These are phyloP conservation scores for Morelia viridis DNA, from an alignment of 2,797 vertebrate species.

Conservation along the genomic window DNA sequence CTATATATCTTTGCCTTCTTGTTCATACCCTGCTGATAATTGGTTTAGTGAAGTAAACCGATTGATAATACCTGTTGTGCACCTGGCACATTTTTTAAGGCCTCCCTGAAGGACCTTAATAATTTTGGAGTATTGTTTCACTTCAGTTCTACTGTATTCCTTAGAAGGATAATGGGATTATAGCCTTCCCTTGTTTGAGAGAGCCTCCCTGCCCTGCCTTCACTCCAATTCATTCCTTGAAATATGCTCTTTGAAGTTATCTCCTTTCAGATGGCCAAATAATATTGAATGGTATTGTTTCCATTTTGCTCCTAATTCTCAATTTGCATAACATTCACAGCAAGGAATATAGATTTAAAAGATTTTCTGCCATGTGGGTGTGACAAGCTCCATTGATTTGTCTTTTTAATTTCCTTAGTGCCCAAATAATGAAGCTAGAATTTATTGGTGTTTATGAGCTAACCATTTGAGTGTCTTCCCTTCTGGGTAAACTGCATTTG, in stretches of 20 bases:
- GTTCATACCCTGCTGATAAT: not conserved
- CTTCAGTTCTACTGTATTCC: not conserved
- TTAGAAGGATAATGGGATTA: not conserved
- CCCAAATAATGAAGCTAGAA: constrained; percentile 44
- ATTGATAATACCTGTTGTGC: not conserved
- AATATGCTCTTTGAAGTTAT: constrained; percentile 36
- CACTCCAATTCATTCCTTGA: constrained; percentile 20
- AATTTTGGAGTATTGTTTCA: not conserved
- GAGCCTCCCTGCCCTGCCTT: not conserved
- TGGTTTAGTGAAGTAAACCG: not conserved
- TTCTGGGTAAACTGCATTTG: constrained; percentile 33
- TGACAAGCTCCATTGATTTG: constrained; percentile 56
- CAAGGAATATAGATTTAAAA: constrained; percentile 57
- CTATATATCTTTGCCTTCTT: not conserved
- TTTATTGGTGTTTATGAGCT: constrained; percentile 48
- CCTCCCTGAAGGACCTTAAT: not conserved
- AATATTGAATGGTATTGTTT: constrained; percentile 33
- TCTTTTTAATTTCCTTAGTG: constrained; percentile 56
- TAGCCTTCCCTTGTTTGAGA: constrained; percentile 33
- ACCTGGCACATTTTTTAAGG: not conserved
- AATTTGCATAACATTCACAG: constrained; percentile 56
- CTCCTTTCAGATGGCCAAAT: constrained; percentile 23
- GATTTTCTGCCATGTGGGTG: constrained; percentile 50
- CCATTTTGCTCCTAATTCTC: constrained; percentile 48
- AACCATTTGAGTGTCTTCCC: constrained; percentile 47